Base-by-base conservation (phyloP, 2,888 invertebrate genomes). In the Anodontia alba region DNA sequence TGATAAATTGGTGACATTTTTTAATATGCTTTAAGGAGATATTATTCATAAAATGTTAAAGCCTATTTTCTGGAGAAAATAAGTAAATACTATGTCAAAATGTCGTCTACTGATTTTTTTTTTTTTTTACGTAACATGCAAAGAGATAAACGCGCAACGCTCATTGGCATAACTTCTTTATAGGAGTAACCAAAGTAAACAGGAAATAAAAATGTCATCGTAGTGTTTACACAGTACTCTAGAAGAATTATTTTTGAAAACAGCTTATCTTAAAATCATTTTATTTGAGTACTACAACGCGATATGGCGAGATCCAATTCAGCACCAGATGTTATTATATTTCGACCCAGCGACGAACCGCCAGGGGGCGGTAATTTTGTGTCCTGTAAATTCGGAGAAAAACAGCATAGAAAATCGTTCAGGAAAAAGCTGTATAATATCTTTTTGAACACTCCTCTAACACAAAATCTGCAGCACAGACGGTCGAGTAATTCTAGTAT, bases 251-350 rank as follows among this genome's bases (percentile, higher is more conserved):
- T n/a, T n/a, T n/a, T n/a, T n/a, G n/a, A n/a, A n/a, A n/a, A n/a
- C n/a, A n/a, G n/a, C n/a, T n/a, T 17, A 49, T 5, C n/a, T 3
- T 10, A 49, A n/a, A 49, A 20, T 3, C 49, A 20, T 15, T 20
- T 49, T n/a, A 49, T 15, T 5, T 49, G 49, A n/a, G 10, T 49
- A 20, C 49, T 49, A 20, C 49, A 49, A 3, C 5, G n/a, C 54
- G 26, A 43, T 26, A 70, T 70, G 70, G 70, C 70, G 15, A 23
- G 70, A 10, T 70, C 70, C 1, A 70, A 70, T 46, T 70, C 70
- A 3, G 70, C 49, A 26, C 49, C 70, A 46, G 29, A 62, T 62
- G 33, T 62, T 33, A 29, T 62, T 15, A 62, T 62, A 33, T 33
- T 31, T 1, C 12, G 33, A 33, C 33, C 62, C 5, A 33, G 10